Conservation (phyloP, 35 echinoderm and acorn worm genomes). For the Stichopus chloronotus region DNA sequence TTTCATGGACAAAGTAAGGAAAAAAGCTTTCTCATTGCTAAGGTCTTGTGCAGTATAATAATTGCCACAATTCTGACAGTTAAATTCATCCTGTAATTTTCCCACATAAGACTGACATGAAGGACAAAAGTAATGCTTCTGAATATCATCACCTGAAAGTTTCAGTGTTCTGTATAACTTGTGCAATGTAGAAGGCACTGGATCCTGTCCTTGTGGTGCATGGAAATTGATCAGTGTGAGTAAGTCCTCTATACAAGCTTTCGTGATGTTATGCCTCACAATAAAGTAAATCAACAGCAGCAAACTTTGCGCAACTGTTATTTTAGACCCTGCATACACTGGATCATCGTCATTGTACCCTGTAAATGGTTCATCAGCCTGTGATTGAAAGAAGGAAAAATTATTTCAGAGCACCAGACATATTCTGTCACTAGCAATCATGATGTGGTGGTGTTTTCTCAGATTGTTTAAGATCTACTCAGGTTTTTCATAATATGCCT, state of each 20-base stretch:
- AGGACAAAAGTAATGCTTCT: slow-evolving; percentile 33
- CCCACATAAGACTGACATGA: neutral
- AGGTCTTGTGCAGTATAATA: neutral
- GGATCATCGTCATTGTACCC: neutral
- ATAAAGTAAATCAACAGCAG: slow-evolving; percentile 20
- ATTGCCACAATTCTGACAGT: neutral
- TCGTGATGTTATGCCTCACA: neutral
- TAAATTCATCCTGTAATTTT: neutral
- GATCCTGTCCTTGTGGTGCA: neutral
- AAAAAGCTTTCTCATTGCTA: neutral
- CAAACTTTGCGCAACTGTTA: slow-evolving; percentile 1
- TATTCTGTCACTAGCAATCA: neutral
- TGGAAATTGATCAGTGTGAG: slow-evolving; percentile 20
- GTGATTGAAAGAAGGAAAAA: slow-evolving; percentile 17
- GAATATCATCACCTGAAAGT: neutral
- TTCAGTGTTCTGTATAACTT: neutral
- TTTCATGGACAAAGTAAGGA: neutral
- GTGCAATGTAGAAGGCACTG: neutral
- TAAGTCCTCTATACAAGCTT: slow-evolving; percentile 4
- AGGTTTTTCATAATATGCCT: neutral
- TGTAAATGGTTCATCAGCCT: slow-evolving; percentile 1
- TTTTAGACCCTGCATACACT: slow-evolving; percentile 39
- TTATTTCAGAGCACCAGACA: neutral
- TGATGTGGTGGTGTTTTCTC: neutral
- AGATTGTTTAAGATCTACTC: neutral